Evolutionary conservation across 2,113 vertebrate genomes (phyloP), one percentile per base, ranked within the genome.

Genomic region (Neomonachus schauinslandi): DNA sequence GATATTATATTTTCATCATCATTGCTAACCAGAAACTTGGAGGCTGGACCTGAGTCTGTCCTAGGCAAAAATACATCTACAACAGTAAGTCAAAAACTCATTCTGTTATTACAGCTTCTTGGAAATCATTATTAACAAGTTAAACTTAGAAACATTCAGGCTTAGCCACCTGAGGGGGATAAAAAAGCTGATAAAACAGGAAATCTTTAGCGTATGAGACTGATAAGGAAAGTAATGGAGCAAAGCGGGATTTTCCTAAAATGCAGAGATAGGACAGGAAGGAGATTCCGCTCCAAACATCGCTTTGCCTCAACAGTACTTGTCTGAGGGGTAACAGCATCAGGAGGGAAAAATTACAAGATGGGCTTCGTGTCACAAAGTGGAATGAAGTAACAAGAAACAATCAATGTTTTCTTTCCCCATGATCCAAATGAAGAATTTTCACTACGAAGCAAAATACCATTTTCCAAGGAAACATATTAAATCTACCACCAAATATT

Each of bases 51-150:
- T 72, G 33, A 89, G 79, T 59, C 61, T 39, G 13, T 39, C n/a
- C 77, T 10, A 18, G n/a, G 46, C 53, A 51, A 94, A 97, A 97
- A 71, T n/a, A 72, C 26, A 61, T 49, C 67, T 67, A 84, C 19
- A 74, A 55, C 28, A 16, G 10, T 51, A 76, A 94, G 10, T 91
- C 5, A 67, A 89, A 95, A 69, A 53, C 9, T 18, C 33, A 36
- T 63, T 65, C 53, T 93, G 59, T 74, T 77, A 83, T 79, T 90
- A 79, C 8, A 61, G 26, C 12, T 67, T 87, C 61, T 91, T 83
- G 22, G 67, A 96, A 95, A 93, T 81, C 59, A 80, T 67, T 39
- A 91, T 61, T 93, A 96, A 39, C 67, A 76, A 84, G 33, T 90
- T 83, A 90, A 94, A 90, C 57, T 91, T 63, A 67, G 79, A 95